These are phyloP conservation scores for Aphelenchoides fujianensis DNA, from an alignment of 1,140 invertebrate genomes.

Conservation along the genomic window DNA sequence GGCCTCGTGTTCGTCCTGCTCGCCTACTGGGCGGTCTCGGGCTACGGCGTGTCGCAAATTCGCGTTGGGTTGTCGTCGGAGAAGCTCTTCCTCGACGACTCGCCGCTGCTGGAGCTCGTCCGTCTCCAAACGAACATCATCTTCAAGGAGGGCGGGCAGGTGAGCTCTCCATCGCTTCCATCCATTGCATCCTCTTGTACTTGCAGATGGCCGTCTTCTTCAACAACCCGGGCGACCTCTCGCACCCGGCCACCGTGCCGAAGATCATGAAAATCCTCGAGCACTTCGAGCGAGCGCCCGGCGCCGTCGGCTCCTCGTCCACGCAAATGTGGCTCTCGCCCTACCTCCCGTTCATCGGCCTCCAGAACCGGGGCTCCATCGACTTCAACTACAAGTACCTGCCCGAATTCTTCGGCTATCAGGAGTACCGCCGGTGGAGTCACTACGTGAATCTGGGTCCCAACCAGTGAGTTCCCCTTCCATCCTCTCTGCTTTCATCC, in stretches of 20 bases:
- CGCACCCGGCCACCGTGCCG: conserved; percentile 48
- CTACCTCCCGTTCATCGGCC: conserved; percentile 58
- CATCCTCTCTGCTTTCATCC: neutral
- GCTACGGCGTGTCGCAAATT: conserved; percentile 50
- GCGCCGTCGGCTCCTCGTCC: conserved; percentile 54
- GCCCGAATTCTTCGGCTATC: conserved; percentile 56
- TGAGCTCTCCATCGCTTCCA: conserved; percentile 20
- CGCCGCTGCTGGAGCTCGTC: conserved; percentile 57
- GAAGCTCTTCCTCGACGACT: conserved; percentile 61
- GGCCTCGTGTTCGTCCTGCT: conserved; percentile 43
- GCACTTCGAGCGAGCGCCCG: conserved; percentile 51
- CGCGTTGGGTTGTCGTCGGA: conserved; percentile 56
- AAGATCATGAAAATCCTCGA: conserved; percentile 58
- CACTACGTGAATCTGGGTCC: conserved; percentile 59
- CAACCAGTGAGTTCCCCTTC: conserved; percentile 39
- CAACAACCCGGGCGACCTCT: conserved; percentile 58
- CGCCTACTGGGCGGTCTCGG: conserved; percentile 55
- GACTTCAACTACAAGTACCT: conserved; percentile 61
- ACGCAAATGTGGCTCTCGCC: conserved; percentile 60
- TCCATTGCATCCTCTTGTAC: conserved; percentile 7
- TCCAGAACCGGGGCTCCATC: conserved; percentile 56
- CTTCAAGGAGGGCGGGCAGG: conserved; percentile 59
- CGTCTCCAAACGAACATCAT: conserved; percentile 59
- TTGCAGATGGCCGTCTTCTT: conserved; percentile 56
- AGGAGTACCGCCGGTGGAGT: conserved; percentile 59